These are phyloP conservation scores for Crocidura indochinensis DNA, from an alignment of 2,797 vertebrate genomes.

Conservation along the genomic window DNA sequence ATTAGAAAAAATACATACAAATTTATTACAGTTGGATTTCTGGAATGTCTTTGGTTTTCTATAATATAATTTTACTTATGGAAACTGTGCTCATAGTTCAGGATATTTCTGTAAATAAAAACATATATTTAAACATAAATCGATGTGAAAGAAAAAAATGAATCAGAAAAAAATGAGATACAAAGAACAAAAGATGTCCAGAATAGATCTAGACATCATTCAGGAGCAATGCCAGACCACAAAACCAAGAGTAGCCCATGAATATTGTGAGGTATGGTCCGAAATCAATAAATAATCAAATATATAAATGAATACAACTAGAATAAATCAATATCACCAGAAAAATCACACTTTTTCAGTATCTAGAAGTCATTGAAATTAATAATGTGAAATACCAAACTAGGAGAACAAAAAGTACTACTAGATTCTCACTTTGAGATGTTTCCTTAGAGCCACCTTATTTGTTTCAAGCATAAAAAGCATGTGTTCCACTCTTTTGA, in stretches of 20 bases:
- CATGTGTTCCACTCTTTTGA: neutral
- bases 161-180: neutral
- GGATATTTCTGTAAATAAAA: too few relatives aligned
- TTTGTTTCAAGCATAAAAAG: neutral
- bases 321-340: neutral
- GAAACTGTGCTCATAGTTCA: too few relatives aligned
- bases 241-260: too few relatives aligned
- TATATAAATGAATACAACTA: neutral
- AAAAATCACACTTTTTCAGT: neutral
- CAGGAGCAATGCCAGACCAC: too few relatives aligned
- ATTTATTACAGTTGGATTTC: neutral
- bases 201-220: neutral
- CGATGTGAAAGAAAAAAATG: neutral
- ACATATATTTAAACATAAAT: too few relatives aligned
- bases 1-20: neutral
- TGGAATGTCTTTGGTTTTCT: neutral
- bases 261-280: too few relatives aligned
- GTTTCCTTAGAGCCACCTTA: neutral
- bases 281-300: neutral
- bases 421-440: neutral
- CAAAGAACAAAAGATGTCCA: neutral
- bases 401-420: neutral
- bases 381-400: neutral
- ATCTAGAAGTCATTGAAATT: neutral
- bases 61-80: neutral